Evolutionary conservation across 1,140 invertebrate species (phyloP).

Genomic region (Atopsyche davidsoni): DNA sequence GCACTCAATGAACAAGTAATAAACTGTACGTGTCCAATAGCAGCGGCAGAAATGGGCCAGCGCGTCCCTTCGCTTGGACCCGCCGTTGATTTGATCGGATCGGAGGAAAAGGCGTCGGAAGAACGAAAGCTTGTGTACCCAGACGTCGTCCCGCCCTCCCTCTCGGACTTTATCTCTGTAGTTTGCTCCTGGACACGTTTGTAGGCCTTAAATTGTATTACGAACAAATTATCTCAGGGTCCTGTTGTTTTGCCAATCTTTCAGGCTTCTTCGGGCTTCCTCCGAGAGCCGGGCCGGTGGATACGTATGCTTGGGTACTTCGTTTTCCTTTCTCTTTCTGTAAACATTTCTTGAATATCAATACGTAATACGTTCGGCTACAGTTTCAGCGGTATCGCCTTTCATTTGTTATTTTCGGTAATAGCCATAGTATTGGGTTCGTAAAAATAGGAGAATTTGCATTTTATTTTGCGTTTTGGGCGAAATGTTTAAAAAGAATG

Average conservation of each 20-base stretch:
- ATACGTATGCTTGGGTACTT: background rate
- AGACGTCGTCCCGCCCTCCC: background rate
- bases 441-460: constrained; percentile 16
- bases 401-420: constrained; percentile 29
- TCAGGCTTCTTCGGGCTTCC: constrained; percentile 16
- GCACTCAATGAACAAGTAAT: no score
- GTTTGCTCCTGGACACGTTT: constrained; percentile 29
- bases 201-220: constrained; percentile 32
- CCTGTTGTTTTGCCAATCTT: constrained; percentile 27
- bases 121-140: constrained; percentile 9
- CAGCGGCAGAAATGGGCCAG: no score
- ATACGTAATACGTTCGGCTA: constrained; percentile 21
- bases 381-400: constrained; percentile 26
- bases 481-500: no score
- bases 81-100: constrained; percentile 22
- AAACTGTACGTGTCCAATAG: no score
- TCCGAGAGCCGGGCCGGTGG: background rate
- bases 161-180: constrained; percentile 27
- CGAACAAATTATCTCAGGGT: constrained; percentile 31
- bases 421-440: constrained; percentile 27
- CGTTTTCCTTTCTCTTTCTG: background rate
- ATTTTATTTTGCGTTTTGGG: background rate
- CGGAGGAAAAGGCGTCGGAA: constrained; percentile 5
- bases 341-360: constrained; percentile 27
- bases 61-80: no score